phyloP scores from a whole-genome alignment of 2,797 vertebrate genomes.

The Lepilemur septentrionalis region DNA sequence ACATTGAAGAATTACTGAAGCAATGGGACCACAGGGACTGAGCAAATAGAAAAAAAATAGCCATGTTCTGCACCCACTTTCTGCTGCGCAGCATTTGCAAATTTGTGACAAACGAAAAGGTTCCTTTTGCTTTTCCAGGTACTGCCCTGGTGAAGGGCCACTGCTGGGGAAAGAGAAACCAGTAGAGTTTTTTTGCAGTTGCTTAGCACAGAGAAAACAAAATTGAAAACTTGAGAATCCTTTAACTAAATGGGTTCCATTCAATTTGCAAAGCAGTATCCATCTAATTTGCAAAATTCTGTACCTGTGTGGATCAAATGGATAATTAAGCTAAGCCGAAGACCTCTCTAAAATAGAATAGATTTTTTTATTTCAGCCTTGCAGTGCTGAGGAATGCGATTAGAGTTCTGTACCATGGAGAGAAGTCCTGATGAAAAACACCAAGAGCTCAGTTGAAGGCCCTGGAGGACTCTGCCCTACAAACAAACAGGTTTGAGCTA shows the following conservation, averaged over 20 bases:
- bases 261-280: background rate
- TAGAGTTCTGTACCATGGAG: background rate
- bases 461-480: background rate
- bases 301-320: background rate
- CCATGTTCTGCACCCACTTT: background rate
- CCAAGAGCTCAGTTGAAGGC: background rate
- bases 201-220: background rate
- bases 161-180: background rate
- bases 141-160: background rate
- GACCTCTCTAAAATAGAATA: background rate
- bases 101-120: background rate
- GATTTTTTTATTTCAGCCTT: background rate
- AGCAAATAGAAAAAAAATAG: background rate
- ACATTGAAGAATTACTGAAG: background rate
- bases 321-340: background rate
- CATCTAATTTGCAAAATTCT: background rate
- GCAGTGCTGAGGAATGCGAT: background rate
- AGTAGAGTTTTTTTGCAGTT: background rate
- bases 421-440: background rate
- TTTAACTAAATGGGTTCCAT: background rate
- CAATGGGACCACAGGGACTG: background rate
- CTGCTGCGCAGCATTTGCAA: background rate
- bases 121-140: background rate
- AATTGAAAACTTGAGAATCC: background rate
- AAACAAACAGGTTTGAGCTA: background rate